phyloP scores from a whole-genome alignment of 2,888 invertebrate genomes.

The Chironomus tentans region DNA sequence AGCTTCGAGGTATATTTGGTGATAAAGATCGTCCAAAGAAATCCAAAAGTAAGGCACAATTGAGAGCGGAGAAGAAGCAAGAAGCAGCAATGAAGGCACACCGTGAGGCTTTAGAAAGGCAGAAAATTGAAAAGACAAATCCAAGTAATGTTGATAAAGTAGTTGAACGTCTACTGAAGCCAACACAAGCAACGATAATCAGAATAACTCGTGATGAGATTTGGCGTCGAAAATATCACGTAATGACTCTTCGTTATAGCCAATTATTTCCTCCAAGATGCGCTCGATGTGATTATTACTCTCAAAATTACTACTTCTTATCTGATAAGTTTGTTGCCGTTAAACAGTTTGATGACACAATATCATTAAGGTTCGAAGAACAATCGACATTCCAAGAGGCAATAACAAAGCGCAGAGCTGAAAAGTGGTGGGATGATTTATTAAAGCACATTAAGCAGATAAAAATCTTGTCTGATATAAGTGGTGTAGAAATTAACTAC shows the following conservation, averaged over 20 bases:
- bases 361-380: conserved; percentile 16
- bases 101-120: conserved; percentile 13
- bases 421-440: conserved; percentile 24
- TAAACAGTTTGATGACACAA: conserved; percentile 20
- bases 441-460: neutral
- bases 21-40: conserved; percentile 40
- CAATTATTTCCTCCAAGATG: conserved; percentile 25
- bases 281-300: conserved; percentile 24
- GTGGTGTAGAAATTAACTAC: neutral
- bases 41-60: conserved; percentile 38
- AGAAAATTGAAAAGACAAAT: conserved; percentile 13
- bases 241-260: conserved; percentile 3
- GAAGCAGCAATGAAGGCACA: conserved; percentile 31
- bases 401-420: conserved; percentile 13
- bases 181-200: conserved; percentile 24
- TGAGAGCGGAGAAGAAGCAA: conserved; percentile 39
- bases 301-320: conserved; percentile 20
- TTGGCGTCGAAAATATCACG: conserved; percentile 18
- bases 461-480: neutral
- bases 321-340: conserved; percentile 20
- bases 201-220: conserved; percentile 23
- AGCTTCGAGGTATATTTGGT: conserved; percentile 68
- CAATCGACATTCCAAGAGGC: conserved; percentile 2
- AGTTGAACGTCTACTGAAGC: conserved; percentile 21
- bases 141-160: conserved; percentile 19